Conservation (phyloP, 1,140 invertebrate species). For the Orius insidiosus region DNA sequence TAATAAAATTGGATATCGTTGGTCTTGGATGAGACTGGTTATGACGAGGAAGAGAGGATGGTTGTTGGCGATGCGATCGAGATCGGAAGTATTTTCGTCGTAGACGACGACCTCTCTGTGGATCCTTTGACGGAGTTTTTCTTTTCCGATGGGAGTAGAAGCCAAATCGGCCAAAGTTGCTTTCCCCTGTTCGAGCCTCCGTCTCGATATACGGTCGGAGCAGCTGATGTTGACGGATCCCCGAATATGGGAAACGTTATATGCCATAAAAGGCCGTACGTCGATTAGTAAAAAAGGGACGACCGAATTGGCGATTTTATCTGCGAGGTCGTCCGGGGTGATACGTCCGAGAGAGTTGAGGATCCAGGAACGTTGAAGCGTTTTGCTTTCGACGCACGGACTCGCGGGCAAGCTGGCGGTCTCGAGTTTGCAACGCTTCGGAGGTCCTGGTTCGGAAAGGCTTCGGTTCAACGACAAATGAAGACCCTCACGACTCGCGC, state of each 20-base stretch:
- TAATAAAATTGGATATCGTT: conserved; percentile 46
- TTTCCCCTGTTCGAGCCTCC: conserved; percentile 47
- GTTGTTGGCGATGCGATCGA: conserved; percentile 35
- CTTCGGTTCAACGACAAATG: conserved; percentile 39
- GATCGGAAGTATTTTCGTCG: conserved; percentile 44
- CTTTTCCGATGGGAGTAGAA: conserved; percentile 41
- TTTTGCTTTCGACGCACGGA: conserved; percentile 35
- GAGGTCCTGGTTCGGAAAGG: conserved; percentile 37
- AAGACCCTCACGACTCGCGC: conserved; percentile 31
- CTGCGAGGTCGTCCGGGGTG: conserved; percentile 17
- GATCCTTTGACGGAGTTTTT: conserved; percentile 35
- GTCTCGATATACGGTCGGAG: conserved; percentile 50
- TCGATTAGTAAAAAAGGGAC: conserved; percentile 38
- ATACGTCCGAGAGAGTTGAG: conserved; percentile 10
- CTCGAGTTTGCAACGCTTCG: conserved; percentile 40
- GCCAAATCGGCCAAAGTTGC: conserved; percentile 48
- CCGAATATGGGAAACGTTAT: conserved; percentile 49
- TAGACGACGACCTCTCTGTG: conserved; percentile 48
- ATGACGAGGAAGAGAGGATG: conserved; percentile 50
- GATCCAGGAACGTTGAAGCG: conserved; percentile 27
- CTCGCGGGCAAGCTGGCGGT: conserved; percentile 35
- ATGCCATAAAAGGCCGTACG: conserved; percentile 52
- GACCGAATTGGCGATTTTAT: conserved; percentile 23
- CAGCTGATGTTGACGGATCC: conserved; percentile 61
- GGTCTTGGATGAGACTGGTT: conserved; percentile 47